Evolutionary conservation across 2,113 vertebrate genomes (phyloP), one percentile per base, ranked within the genome.

Genomic region (Corythornis madagascariensis): DNA sequence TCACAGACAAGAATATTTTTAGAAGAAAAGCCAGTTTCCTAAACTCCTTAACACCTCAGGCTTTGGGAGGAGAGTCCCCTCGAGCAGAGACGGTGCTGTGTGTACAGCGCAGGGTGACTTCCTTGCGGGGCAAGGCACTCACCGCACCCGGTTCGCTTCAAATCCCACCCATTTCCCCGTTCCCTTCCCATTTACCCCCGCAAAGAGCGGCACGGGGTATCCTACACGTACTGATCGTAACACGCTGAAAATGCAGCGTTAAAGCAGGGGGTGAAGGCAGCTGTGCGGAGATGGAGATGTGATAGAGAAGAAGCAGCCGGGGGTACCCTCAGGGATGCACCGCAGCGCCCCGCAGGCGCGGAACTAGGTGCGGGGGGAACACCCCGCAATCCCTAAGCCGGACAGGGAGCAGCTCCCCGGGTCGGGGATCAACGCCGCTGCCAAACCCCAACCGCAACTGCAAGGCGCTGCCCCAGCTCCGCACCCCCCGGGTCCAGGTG

Each of bases 201-300:
- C 18, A 43, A 20, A 20, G 17, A n/a, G 15, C 4, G 31, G 28
- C 11, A 9, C 14, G 11, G 3, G 1, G 2, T 11, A 0, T 20
- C 52, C 78, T 8, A 18, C 18, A 7, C 9, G 10, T 0, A 11
- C 45, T 0, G 21, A 14, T 0, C 1, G 7, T 4, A 5, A 6
- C 0, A 11, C 1, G 4, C 3, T 0, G 8, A 2, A 38, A 19
- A 7, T 7, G 16, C 0, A 4, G 4, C 2, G 11, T 9, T 2
- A 8, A 33, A 33, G 3, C 10, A 21, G 19, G 8, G 20, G n/a
- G 16, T 17, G 3, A 6, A 7, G 10, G 63, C 28, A 20, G 29
- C 28, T 4, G 1, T 43, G 9, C 3, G 24, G 38, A 38, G 38
- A 38, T 38, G 38, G 38, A 38, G 38, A 38, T 38, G 38, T 38